A percentile compares a stretch with the other conserved stretches of the same genome.
Conservation (phyloP, 2,888 invertebrate genomes). For the Congeria kusceri region DNA sequence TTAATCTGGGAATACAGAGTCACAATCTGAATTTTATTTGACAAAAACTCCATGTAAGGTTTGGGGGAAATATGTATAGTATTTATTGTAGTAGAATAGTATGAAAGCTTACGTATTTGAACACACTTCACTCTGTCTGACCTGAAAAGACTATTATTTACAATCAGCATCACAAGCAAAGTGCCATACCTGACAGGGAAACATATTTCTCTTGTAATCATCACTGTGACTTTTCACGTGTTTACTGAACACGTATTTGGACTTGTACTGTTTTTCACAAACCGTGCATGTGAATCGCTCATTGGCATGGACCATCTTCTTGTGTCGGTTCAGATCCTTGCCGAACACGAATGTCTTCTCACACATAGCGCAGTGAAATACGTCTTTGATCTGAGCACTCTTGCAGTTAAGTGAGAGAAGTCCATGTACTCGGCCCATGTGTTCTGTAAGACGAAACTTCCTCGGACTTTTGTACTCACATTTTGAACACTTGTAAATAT, state of each 20-base stretch:
- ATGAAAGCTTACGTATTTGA: too few relatives aligned
- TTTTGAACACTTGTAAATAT: constrained; percentile 60
- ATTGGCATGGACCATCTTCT: constrained; percentile 28
- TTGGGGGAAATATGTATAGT: too few relatives aligned
- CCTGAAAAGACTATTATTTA: too few relatives aligned
- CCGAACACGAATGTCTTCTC: constrained; percentile 73
- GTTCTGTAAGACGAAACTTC: constrained; percentile 67
- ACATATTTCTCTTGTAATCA: constrained; percentile 73
- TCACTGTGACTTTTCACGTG: constrained; percentile 74
- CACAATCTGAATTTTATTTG: too few relatives aligned
- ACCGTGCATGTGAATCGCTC: constrained; percentile 69
- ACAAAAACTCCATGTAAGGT: too few relatives aligned
- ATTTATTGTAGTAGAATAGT: too few relatives aligned
- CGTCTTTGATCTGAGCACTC: constrained; percentile 16
- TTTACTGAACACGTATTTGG: constrained; percentile 68
- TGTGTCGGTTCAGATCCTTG: constrained; percentile 76
- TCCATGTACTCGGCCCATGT: constrained; percentile 73
- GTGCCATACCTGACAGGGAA: constrained; percentile 72
- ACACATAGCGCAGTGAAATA: constrained; percentile 71
- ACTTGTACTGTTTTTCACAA: constrained; percentile 77
- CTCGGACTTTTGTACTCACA: constrained; percentile 70
- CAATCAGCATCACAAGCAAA: too few relatives aligned
- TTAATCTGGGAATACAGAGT: too few relatives aligned
- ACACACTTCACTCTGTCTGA: too few relatives aligned
- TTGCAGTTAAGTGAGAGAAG: constrained; percentile 53